A percentile compares a stretch with the other conserved stretches of the same genome.
Conservation (phyloP, 2,797 vertebrate species). For the Muraenolepis orangiensis region DNA sequence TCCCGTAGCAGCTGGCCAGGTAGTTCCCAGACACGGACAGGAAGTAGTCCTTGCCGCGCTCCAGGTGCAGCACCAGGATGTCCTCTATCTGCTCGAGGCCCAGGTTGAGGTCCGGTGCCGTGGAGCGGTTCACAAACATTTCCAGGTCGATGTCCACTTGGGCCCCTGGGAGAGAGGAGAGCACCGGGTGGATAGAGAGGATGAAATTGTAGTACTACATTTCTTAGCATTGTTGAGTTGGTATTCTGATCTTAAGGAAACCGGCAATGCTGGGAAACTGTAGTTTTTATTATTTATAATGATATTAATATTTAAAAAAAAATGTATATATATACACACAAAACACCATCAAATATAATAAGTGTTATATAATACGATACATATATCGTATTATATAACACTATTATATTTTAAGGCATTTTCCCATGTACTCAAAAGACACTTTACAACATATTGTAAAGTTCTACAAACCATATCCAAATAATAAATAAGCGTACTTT, state of each 20-base stretch:
- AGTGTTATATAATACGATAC: too few relatives aligned
- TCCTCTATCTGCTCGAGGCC: conserved; percentile 89
- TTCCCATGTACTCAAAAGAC: too few relatives aligned
- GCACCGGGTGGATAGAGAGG: not conserved
- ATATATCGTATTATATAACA: too few relatives aligned
- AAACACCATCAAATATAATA: not conserved
- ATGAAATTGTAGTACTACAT: not conserved
- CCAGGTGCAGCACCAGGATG: conserved; percentile 91
- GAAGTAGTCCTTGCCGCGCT: conserved; percentile 95
- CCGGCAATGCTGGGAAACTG: not conserved
- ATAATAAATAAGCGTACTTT: too few relatives aligned
- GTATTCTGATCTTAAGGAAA: not conserved
- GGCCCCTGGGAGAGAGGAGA: conserved; percentile 68
- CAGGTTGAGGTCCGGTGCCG: conserved; percentile 84
- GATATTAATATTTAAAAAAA: too few relatives aligned
- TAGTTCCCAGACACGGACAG: conserved; percentile 91
- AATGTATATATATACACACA: too few relatives aligned
- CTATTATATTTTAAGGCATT: too few relatives aligned
- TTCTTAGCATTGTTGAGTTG: not conserved
- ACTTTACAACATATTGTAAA: too few relatives aligned
- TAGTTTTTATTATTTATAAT: not conserved
- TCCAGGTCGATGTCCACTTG: conserved; percentile 85
- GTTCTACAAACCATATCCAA: too few relatives aligned
- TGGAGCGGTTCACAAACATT: conserved; percentile 90
- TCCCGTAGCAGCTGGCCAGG: conserved; percentile 91